Base-by-base conservation (phyloP, 2,113 vertebrate species). In the Urocynchramus pylzowi region DNA sequence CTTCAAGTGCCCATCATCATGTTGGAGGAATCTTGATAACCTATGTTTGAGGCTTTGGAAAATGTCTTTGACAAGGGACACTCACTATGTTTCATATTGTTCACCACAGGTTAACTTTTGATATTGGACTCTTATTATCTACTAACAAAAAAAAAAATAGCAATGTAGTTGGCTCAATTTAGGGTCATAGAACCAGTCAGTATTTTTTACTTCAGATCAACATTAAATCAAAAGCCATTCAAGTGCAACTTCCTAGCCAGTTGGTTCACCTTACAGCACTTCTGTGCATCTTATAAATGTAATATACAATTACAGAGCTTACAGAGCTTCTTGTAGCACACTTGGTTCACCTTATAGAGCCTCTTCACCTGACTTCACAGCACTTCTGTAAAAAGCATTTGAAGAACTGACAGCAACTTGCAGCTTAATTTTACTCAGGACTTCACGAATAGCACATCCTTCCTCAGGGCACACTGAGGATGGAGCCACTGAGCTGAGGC, bases 381-480 rank as follows among this genome's bases (percentile, higher is more conserved):
- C 4, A 0, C 9, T 20, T 81, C 35, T 56, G 37, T 59, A 24
- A 83, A 78, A 61, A 44, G 35, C 37, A 67, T n/a, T 9, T 65
- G 52, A 87, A 93, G 20, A 82, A 13, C 33, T 93, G 33, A 35
- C 8, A 63, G 23, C 41, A 86, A 39, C 27, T 35, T 74, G 14
- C 31, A 75, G 56, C 33, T 60, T 56, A 7, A 27, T 73, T 91
- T 76, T 50, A 42, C 30, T 52, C 27, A 60, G 27, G 19, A 17
- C 19, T 64, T 77, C 13, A 39, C 0, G 0, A 64, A 44, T 54
- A 33, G 16, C 23, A 6, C 6, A 27, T 47, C 41, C 35, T 73
- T 89, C 57, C 61, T 76, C 45, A 37, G 22, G 42, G 9, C 5
- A 5, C 37, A 63, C 10, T 1, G 4, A 57, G 26, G 47, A 79